Evolutionary conservation across 1,140 invertebrate genomes (phyloP), one percentile per base, ranked within the genome.

Genomic region (Yoshiicerus persimilis): DNA sequence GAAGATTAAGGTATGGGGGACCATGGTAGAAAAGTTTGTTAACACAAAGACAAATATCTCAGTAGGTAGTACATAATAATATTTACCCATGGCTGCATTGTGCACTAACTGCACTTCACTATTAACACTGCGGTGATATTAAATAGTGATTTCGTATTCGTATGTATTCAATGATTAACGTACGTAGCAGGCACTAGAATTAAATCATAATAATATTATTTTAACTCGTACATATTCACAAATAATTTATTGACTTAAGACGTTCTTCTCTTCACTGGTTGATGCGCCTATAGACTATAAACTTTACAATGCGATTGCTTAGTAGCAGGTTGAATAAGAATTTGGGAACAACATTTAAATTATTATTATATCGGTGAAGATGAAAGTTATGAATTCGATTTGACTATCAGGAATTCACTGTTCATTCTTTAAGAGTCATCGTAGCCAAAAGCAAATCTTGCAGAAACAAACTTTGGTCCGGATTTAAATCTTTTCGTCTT

Each of bases 391-490:
- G 75, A 80, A 80, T 80, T 80, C 32, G 75, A 80, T 80, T 70
- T 80, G 75, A 80, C 75, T 80, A 80, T 80, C 75, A n/a, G 75
- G 30, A 80, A 80, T 80, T 80, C 70, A 34, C 75, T 80, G 32
- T 80, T 80, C 34, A 80, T 36, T 80, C 39, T 80, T 64, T 87
- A 70, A 84, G n/a, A 83, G 94, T 93, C 90, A 96, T 92, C 36
- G 95, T 94, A 38, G 94, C 94, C 86, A 96, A 92, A 39, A 96
- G 93, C 84, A 96, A 92, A 92, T 96, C 95, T 91, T 95, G 94
- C 77, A 95, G 93, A 93, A 96, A 96, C 23, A 95, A 91, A 91
- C 95, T 95, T 89, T 94, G 93, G 91, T 95, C 95, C 86, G 94
- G 94, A 87, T 90, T 88, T 86, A 90, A 89, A 86, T 90, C 94